A percentile compares a stretch with the other conserved stretches of the same genome.
phyloP scores from a whole-genome alignment of 2,113 vertebrate species.

The Marcusenius ussheri region DNA sequence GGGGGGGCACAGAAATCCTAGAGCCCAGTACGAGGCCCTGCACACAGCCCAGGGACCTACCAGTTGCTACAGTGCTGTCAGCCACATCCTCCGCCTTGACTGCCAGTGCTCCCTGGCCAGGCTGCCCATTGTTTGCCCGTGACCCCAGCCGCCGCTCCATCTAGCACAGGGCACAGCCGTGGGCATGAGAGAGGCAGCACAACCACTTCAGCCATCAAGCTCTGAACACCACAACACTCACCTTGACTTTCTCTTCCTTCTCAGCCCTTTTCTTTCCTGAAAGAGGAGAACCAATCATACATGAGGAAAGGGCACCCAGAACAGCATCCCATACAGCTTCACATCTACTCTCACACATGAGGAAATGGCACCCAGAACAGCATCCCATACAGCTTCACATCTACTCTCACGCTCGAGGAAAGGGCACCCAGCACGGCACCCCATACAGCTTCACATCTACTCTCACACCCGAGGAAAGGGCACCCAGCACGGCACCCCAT shows the following conservation, averaged over 20 bases:
- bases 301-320: neutral
- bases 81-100: slow-evolving; percentile 43
- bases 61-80: slow-evolving; percentile 58
- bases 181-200: neutral
- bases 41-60: slow-evolving; percentile 22
- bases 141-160: slow-evolving; percentile 21
- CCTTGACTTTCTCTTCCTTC: slow-evolving; percentile 50
- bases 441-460: neutral
- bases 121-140: slow-evolving; percentile 28
- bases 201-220: neutral
- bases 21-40: no score
- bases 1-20: neutral
- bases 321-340: neutral
- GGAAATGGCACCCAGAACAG: neutral
- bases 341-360: neutral
- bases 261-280: slow-evolving; percentile 62
- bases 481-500: no score
- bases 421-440: neutral
- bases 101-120: neutral
- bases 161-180: slow-evolving; percentile 9
- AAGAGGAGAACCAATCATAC: neutral
- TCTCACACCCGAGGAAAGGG: neutral
- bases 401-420: neutral
- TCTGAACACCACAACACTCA: slow-evolving; percentile 4
- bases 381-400: neutral